phyloP scores from a whole-genome alignment of 1,140 invertebrate species.

The Halesus radiatus region DNA sequence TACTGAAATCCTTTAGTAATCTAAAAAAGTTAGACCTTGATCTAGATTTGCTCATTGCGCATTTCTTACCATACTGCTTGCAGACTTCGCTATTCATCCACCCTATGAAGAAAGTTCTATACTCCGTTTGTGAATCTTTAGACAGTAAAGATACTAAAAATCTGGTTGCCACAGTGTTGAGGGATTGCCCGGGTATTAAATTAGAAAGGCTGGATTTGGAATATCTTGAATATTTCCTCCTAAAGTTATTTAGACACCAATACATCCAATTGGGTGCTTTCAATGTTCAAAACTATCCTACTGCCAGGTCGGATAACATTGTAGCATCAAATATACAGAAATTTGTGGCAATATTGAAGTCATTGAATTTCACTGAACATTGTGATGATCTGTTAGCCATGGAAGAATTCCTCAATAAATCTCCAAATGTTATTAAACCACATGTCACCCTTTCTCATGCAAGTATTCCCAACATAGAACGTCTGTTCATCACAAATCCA shows the following conservation, averaged over 20 bases:
- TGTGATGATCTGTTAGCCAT: neutral
- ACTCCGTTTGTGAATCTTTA: conserved; percentile 43
- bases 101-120: conserved; percentile 50
- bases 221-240: conserved; percentile 47
- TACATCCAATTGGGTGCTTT: conserved; percentile 41
- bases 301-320: neutral
- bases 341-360: neutral
- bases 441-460: too few species aligned
- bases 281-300: neutral
- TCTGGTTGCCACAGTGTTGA: conserved; percentile 14
- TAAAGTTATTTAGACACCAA: conserved; percentile 39
- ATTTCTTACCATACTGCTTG: conserved; percentile 43
- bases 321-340: neutral
- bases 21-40: conserved; percentile 17
- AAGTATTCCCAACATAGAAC: too few species aligned
- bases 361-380: conserved; percentile 1
- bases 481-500: too few species aligned
- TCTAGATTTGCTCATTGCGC: conserved; percentile 20
- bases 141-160: conserved; percentile 11
- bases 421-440: neutral
- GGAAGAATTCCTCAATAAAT: neutral
- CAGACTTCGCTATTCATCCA: conserved; percentile 48
- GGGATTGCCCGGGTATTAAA: neutral
- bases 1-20: conserved; percentile 29
- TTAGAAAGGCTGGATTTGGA: conserved; percentile 13